Evolutionary conservation across 2,797 vertebrate species (phyloP), one percentile per base, ranked within the genome.

Genomic region (Basileuterus tristriatus): DNA sequence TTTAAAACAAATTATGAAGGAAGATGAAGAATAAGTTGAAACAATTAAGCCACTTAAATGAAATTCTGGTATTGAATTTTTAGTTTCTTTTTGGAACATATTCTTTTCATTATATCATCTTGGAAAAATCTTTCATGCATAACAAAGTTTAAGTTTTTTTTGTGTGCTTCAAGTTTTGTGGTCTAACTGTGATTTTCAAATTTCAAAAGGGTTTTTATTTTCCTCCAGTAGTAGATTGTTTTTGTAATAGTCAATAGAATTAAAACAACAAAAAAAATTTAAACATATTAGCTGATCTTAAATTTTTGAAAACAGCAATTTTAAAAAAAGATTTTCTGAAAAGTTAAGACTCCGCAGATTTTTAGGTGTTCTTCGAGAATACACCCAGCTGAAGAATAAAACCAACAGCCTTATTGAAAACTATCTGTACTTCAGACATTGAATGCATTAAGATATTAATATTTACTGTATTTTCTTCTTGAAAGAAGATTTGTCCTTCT

Each of bases 21-120:
- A 96, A 90, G n/a, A 69, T 39, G 22, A 83, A 92, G 17, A 92
- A 78, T 65, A 87, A 62, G 12, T 90, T 93, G 83, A 94, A 97
- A 94, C 16, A 89, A 91, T 94, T 84, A 82, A 88, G 23, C 52
- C 55, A 91, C 43, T 89, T 84, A 80, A 71, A 83, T 53, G 68
- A 90, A 49, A 49, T 78, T 81, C 67, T 87, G 49, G 15, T 90
- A 67, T 59, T 76, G 53, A 69, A 74, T 58, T 47, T 34, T n/a
- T 27, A 27, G 82, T 90, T 90, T 22, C 2, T 23, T 68, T 67
- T 81, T 56, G 8, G 80, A 86, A 77, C 53, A 49, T 30, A 56
- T 53, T 63, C 7, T 89, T 91, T 95, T 90, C 18, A 78, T 79
- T 59, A 89, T 50, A 71, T 84, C 34, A 4, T 74, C 27, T 59